A percentile compares a stretch with the other conserved stretches of the same genome.
phyloP scores from a whole-genome alignment of 2,888 invertebrate species.

The Drosophila paracracens region DNA sequence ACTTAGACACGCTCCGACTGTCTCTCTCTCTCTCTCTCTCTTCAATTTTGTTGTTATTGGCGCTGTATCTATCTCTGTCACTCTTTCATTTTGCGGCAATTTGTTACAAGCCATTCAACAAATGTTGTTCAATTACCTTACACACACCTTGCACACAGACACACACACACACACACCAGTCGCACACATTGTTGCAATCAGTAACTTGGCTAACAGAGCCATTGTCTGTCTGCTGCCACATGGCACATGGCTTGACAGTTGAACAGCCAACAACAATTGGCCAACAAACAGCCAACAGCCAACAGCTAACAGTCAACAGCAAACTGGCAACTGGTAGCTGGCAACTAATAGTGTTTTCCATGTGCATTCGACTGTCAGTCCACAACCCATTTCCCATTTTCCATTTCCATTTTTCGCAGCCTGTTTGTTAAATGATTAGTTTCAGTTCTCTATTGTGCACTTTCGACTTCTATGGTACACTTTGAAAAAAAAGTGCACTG shows the following conservation, averaged over 20 bases:
- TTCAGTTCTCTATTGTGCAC: conserved; percentile 35
- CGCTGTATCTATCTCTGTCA: conserved; percentile 1
- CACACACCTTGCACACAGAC: conserved; percentile 10
- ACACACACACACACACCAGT: conserved; percentile 8
- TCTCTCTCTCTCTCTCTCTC: not conserved
- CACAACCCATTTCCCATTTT: conserved; percentile 9
- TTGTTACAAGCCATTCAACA: conserved; percentile 79
- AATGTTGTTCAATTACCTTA: conserved; percentile 80
- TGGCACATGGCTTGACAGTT: conserved; percentile 61
- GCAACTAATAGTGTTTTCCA: conserved; percentile 43
- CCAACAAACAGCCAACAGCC: conserved; percentile 8
- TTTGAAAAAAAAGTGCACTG: not conserved
- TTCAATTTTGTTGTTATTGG: not conserved
- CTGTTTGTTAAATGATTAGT: conserved; percentile 61
- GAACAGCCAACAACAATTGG: conserved; percentile 6
- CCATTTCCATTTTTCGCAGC: conserved; percentile 6
- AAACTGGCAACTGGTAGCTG: conserved; percentile 26
- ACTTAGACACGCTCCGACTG: conserved; percentile 2
- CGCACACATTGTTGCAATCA: conserved; percentile 45
- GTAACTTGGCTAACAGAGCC: conserved; percentile 46
- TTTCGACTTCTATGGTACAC: conserved; percentile 13
- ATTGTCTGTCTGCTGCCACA: conserved; percentile 58
- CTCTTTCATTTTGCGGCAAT: conserved; percentile 47
- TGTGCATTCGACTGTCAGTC: conserved; percentile 17
- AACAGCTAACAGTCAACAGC: conserved; percentile 10